A percentile compares a stretch with the other conserved stretches of the same genome.
Evolutionary conservation across 1,140 invertebrate genomes (phyloP).

Genomic region (Vanessa atalanta): DNA sequence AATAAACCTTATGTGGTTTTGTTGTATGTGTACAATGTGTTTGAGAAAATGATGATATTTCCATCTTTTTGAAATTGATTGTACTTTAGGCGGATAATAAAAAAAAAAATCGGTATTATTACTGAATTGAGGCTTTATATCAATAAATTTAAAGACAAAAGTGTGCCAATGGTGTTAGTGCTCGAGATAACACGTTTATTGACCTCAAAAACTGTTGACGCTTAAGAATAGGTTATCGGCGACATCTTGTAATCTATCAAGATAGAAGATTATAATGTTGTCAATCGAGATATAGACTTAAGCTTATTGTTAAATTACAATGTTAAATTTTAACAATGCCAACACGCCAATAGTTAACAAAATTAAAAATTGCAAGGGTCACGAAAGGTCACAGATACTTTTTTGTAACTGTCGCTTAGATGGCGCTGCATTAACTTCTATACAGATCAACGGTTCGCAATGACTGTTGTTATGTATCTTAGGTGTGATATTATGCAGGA

Average conservation of each 20-base stretch:
- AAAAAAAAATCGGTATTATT: background rate
- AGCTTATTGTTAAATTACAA: background rate
- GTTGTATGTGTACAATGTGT: too few relatives aligned
- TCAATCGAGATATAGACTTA: background rate
- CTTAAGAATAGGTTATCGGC: conserved; percentile 41
- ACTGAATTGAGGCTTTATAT: background rate
- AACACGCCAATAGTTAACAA: too few relatives aligned
- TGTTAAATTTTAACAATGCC: background rate
- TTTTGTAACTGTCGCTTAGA: too few relatives aligned
- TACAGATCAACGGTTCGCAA: too few relatives aligned
- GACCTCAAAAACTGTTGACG: conserved; percentile 40
- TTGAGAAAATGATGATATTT: too few relatives aligned
- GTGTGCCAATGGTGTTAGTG: conserved; percentile 20
- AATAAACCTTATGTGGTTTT: too few relatives aligned
- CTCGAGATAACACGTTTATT: conserved; percentile 38
- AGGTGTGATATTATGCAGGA: too few relatives aligned
- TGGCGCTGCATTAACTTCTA: too few relatives aligned
- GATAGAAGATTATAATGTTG: conserved; percentile 16
- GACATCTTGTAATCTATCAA: conserved; percentile 33
- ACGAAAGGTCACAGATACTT: background rate
- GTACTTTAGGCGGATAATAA: too few relatives aligned
- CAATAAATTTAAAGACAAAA: conserved; percentile 26
- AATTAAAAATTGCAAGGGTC: background rate
- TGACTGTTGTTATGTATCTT: too few relatives aligned
- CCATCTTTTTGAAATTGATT: too few relatives aligned